These are phyloP conservation scores for Ctenicera cuprea DNA, from an alignment of 2,888 invertebrate genomes.

Conservation along the genomic window DNA sequence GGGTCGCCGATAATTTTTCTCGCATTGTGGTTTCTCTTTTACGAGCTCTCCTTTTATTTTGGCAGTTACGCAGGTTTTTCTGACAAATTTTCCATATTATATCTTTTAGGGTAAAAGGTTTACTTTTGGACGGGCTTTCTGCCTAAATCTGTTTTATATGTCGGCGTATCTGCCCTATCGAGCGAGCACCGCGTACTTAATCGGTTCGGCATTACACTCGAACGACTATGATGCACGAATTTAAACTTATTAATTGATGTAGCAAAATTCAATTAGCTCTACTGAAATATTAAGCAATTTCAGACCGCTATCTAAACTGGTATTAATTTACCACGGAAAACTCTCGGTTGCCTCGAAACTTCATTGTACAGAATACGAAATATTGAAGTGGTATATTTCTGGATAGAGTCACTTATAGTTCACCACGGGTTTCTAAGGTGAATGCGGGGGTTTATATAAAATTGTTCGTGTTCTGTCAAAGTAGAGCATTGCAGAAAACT, in stretches of 20 bases:
- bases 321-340: slow-evolving; percentile 59
- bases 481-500: neutral
- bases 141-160: slow-evolving; percentile 17
- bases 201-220: slow-evolving; percentile 55
- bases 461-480: neutral
- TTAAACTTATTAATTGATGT: slow-evolving; percentile 67
- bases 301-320: slow-evolving; percentile 60
- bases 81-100: slow-evolving; percentile 37
- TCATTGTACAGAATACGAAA: slow-evolving; percentile 24
- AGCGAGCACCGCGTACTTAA: slow-evolving; percentile 21
- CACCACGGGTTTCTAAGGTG: neutral
- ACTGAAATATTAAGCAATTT: slow-evolving; percentile 65
- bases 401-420: slow-evolving; percentile 17
- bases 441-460: neutral
- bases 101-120: slow-evolving; percentile 22
- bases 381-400: slow-evolving; percentile 27
- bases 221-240: slow-evolving; percentile 61
- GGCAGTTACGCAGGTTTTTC: slow-evolving; percentile 31
- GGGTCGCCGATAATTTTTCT: slow-evolving; percentile 31
- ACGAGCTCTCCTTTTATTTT: slow-evolving; percentile 23
- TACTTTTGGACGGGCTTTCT: slow-evolving; percentile 4
- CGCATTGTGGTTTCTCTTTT: slow-evolving; percentile 28
- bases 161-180: neutral
- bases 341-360: slow-evolving; percentile 18
- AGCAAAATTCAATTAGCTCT: slow-evolving; percentile 66